A percentile compares a stretch with the other conserved stretches of the same genome.
Conservation (phyloP, 2,888 invertebrate genomes). For the Andrena dorsata region DNA sequence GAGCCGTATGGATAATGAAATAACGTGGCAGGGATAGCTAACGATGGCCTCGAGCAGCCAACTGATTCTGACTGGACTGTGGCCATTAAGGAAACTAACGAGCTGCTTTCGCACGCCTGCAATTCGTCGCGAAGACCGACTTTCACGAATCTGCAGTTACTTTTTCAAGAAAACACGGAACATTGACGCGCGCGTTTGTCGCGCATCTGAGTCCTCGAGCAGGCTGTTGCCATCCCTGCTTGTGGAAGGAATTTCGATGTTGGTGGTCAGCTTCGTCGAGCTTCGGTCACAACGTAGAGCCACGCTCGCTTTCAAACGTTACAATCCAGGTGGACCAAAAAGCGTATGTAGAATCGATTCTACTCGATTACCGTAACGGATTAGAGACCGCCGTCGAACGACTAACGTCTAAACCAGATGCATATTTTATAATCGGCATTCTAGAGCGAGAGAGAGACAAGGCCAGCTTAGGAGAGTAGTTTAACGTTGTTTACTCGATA, state of each 20-base stretch:
- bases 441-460: constrained; percentile 19
- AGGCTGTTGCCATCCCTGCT: not conserved
- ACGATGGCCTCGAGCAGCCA: no score
- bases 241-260: constrained; percentile 2
- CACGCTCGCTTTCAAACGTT: constrained; percentile 33
- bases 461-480: constrained; percentile 59
- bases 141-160: not conserved
- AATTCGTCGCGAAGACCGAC: not conserved
- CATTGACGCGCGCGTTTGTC: not conserved
- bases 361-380: constrained; percentile 32
- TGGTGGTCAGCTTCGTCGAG: constrained; percentile 29
- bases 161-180: not conserved
- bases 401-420: constrained; percentile 58
- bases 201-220: not conserved
- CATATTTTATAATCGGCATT: constrained; percentile 67
- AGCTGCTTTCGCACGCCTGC: not conserved
- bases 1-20: no score
- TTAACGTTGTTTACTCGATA: constrained; percentile 70
- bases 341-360: constrained; percentile 63
- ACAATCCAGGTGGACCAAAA: constrained; percentile 75
- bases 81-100: not conserved
- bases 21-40: no score
- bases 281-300: constrained; percentile 15
- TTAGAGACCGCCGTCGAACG: constrained; percentile 45
- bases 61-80: not conserved